phyloP scores from a whole-genome alignment of 2,888 invertebrate genomes.

The Azorinus chamasolen region DNA sequence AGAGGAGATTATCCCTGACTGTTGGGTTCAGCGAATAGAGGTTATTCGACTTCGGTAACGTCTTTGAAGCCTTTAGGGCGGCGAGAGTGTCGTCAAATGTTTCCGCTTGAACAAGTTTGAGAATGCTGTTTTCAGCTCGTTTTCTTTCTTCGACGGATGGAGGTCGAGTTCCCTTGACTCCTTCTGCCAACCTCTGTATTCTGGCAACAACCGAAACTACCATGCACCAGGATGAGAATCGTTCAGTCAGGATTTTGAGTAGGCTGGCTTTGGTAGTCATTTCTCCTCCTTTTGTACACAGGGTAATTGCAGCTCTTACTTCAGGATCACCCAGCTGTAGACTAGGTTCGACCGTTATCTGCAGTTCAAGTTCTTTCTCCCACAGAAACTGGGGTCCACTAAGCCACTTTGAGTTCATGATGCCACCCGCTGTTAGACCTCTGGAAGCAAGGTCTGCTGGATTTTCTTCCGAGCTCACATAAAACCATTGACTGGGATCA shows the following conservation, averaged over 20 bases:
- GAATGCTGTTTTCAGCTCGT: slow-evolving; percentile 28
- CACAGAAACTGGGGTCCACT: slow-evolving; percentile 48
- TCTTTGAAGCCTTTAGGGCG: slow-evolving; percentile 5
- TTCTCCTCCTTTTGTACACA: slow-evolving; percentile 6
- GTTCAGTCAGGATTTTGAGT: slow-evolving; percentile 1
- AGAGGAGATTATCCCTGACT: slow-evolving; percentile 26
- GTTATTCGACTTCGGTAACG: slow-evolving; percentile 24
- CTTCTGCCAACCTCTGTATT: slow-evolving; percentile 21
- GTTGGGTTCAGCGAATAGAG: slow-evolving; percentile 42
- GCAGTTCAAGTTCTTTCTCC: slow-evolving; percentile 23
- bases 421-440: slow-evolving; percentile 27
- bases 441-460: slow-evolving; percentile 68
- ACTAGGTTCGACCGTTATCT: slow-evolving; percentile 9
- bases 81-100: slow-evolving; percentile 20
- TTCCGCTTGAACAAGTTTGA: slow-evolving; percentile 36
- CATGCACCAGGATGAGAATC: slow-evolving; percentile 32
- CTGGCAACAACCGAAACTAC: slow-evolving; percentile 21
- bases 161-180: slow-evolving; percentile 21
- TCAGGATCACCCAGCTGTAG: slow-evolving; percentile 46
- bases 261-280: not conserved
- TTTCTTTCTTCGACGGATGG: slow-evolving; percentile 29
- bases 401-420: slow-evolving; percentile 38
- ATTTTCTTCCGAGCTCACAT: slow-evolving; percentile 57
- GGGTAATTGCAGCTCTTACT: slow-evolving; percentile 15
- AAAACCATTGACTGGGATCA: slow-evolving; percentile 57